Evolutionary conservation across 1,140 invertebrate species (phyloP), one percentile per base, ranked within the genome.

Genomic region (Diabrotica undecimpunctata): DNA sequence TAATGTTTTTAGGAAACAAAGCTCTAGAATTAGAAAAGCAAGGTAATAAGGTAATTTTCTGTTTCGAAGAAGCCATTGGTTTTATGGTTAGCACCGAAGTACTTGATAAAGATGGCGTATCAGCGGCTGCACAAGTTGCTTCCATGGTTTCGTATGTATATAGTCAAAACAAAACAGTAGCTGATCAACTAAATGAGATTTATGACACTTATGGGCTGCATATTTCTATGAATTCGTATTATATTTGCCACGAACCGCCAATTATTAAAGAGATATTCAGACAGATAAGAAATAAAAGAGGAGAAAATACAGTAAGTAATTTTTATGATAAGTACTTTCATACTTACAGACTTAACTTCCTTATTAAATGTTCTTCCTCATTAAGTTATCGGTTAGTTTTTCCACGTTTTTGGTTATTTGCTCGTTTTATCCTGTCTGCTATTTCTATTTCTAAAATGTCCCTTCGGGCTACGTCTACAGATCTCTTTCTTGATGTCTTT

Each of bases 101-200:
- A 2, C 81, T 96, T 4, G 97, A 99, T 76, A 99, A 99, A 78
- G 97, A 99, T 83, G 97, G 97, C 0, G 86, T 99, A 9, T 91
- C 88, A 52, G 95, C 95, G 1, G 92, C 91, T 0, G 86, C 88
- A 6, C 86, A 92, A 36, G 75, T 85, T 37, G 68, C 78, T 4
- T 92, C 96, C 78, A 78, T 37, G 79, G 87, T 88, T 6, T 86
- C 87, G 6, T 90, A 90, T 76, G 80, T 99, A 7, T 81, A 87
- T 67, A 79, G 78, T n/a, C 77, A 89, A 55, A 83, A 85, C 1
- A 79, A 86, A 11, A 90, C 88, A 0, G 79, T 98, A 8, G 70
- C 77, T 8, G 80, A 90, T n/a, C 89, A 97, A 78, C 79, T 99
- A 25, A 80, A 89, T 5, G 84, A 88, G 51, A 87, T 99, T 61